Base-by-base conservation (phyloP, 2,888 invertebrate species). In the Cremastinae sp. region DNA sequence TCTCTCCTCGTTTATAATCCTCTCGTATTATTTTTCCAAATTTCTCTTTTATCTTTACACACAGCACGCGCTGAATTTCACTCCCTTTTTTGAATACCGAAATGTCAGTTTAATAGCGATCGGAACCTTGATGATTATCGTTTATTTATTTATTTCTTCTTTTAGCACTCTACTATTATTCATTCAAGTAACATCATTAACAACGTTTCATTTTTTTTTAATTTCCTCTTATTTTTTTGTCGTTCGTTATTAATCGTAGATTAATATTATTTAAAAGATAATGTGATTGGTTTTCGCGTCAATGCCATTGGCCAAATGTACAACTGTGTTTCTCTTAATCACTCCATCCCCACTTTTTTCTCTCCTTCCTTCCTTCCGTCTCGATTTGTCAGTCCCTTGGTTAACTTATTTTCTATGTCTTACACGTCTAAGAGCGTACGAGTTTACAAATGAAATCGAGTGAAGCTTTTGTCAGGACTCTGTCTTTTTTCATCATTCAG, bases 211-310 rank as follows among this genome's bases (percentile, higher is more conserved):
- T 73, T 75, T 74, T 78, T 81, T 81, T 79, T 79, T 76, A 71
- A 56, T 74, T 43, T 38, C 51, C 34, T 18, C 49, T 45, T 61
- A 73, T 72, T 75, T 69, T 80, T 77, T 70, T 66, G 12, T 79
- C 82, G 78, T 79, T 81, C 81, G 79, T 72, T 53, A 71, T 75
- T 78, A 78, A 70, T 73, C 59, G 71, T 85, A 85, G 78, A 74
- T 85, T 83, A 83, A 81, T 82, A 82, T 71, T 86, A 86, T 87
- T 87, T 86, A 86, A 86, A 85, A 86, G 85, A 85, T 88, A 89
- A 88, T 85, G 84, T 89, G 89, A 89, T 89, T 89, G 89, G 89
- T 87, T 89, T 84, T 89, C 89, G 89, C 89, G 86, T 88, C 86
- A 83, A 82, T 81, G 81, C 81, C 81, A 74, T 78, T 78, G 72